phyloP scores from a whole-genome alignment of 2,888 invertebrate genomes.

The Luperina nickerlii region DNA sequence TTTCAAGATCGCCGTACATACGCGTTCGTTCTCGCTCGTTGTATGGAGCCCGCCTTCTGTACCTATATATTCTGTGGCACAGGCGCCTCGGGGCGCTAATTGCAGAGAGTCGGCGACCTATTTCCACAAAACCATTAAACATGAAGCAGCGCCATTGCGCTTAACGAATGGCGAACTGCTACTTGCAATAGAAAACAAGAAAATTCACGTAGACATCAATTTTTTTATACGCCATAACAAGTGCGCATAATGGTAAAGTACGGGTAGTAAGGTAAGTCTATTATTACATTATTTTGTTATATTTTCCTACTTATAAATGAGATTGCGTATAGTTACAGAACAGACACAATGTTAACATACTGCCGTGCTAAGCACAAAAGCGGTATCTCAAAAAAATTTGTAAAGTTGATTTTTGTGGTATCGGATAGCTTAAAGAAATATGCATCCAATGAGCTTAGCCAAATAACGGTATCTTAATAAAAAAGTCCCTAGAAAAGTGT shows the following conservation, averaged over 20 bases:
- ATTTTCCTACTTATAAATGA: conserved; percentile 5
- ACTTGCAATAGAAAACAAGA: conserved; percentile 28
- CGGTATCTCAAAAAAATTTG: too few species aligned
- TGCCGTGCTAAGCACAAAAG: too few species aligned
- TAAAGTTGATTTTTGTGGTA: too few species aligned
- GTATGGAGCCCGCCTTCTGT: conserved; percentile 9
- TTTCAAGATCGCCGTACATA: not conserved
- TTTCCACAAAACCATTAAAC: conserved; percentile 25
- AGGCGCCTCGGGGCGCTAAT: not conserved
- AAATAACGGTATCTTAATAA: too few species aligned
- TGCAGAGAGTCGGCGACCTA: conserved; percentile 38
- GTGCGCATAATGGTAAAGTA: not conserved
- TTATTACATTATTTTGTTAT: not conserved
- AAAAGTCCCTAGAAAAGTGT: too few species aligned
- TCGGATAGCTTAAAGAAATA: too few species aligned
- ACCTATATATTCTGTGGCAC: not conserved
- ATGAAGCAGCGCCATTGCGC: conserved; percentile 5
- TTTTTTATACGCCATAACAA: not conserved
- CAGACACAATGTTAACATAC: conserved; percentile 1
- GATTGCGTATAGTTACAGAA: conserved; percentile 19
- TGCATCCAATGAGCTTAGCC: too few species aligned
- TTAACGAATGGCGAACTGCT: conserved; percentile 29
- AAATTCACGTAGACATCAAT: not conserved
- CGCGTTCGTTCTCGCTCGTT: not conserved
- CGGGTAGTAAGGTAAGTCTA: not conserved